Evolutionary conservation across 2,888 invertebrate species (phyloP).

Genomic region (Diachrysia chrysitis): DNA sequence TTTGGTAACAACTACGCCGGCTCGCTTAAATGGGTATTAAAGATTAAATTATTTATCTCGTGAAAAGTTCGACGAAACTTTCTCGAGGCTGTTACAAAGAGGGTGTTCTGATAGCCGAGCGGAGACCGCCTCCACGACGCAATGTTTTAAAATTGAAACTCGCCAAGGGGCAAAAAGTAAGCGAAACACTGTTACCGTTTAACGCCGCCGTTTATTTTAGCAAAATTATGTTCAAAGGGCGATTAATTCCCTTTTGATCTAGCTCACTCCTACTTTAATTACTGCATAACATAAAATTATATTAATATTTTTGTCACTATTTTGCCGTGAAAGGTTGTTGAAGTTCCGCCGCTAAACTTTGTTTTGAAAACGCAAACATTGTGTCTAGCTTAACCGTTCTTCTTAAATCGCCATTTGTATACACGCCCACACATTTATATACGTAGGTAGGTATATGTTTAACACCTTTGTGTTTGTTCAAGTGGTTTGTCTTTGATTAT

Average conservation of each 20-base stretch:
- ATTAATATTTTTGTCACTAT: constrained; percentile 21
- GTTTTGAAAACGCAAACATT: constrained; percentile 5
- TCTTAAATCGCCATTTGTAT: constrained; percentile 32
- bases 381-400: constrained; percentile 6
- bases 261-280: constrained; percentile 55
- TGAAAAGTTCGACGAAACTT: constrained; percentile 78
- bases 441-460: constrained; percentile 32
- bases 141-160: constrained; percentile 74
- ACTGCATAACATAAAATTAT: constrained; percentile 31
- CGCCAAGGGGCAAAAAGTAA: constrained; percentile 70
- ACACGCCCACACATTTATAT: constrained; percentile 11
- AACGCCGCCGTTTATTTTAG: constrained; percentile 68
- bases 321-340: neutral
- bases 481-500: constrained; percentile 69
- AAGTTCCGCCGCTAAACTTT: constrained; percentile 6
- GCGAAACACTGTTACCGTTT: constrained; percentile 67
- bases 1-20: constrained; percentile 69
- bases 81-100: constrained; percentile 76
- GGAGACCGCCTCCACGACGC: constrained; percentile 55
- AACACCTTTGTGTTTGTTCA: constrained; percentile 57
- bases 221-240: constrained; percentile 71
- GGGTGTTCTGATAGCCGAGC: constrained; percentile 67
- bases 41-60: constrained; percentile 85
- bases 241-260: constrained; percentile 66
- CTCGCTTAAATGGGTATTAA: constrained; percentile 81